phyloP scores from a whole-genome alignment of 2,113 vertebrate species.

The Cavia porcellus region DNA sequence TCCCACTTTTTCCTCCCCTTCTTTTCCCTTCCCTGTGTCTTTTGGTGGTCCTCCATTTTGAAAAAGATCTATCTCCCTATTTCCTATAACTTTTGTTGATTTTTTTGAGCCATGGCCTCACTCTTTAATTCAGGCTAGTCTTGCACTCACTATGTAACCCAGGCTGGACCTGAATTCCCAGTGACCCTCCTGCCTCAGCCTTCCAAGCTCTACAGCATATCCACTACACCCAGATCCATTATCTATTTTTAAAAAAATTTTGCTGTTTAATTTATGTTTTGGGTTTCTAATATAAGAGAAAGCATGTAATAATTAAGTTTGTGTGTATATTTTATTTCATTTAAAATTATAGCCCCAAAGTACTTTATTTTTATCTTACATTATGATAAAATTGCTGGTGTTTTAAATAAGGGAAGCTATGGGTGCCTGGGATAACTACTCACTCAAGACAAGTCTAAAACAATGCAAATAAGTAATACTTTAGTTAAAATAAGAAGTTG shows the following conservation, averaged over 20 bases:
- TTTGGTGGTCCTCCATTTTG: neutral
- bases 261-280: neutral
- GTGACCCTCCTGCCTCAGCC: neutral
- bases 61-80: neutral
- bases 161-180: neutral
- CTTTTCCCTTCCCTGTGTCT: neutral
- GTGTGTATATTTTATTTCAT: neutral
- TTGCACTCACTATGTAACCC: too few species aligned
- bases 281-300: neutral
- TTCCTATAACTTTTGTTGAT: neutral
- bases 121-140: neutral
- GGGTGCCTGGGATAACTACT: neutral
- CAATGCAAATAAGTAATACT: neutral
- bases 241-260: neutral
- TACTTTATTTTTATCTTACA: neutral
- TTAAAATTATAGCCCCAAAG: neutral
- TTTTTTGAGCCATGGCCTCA: neutral
- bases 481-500: neutral
- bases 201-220: neutral
- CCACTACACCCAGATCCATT: too few species aligned
- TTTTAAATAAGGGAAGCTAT: neutral
- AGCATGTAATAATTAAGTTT: neutral
- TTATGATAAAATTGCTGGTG: neutral
- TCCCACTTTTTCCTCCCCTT: neutral
- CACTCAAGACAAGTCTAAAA: neutral